Evolutionary conservation across 2,113 vertebrate genomes (phyloP).

Genomic region (Clarias batrachus): DNA sequence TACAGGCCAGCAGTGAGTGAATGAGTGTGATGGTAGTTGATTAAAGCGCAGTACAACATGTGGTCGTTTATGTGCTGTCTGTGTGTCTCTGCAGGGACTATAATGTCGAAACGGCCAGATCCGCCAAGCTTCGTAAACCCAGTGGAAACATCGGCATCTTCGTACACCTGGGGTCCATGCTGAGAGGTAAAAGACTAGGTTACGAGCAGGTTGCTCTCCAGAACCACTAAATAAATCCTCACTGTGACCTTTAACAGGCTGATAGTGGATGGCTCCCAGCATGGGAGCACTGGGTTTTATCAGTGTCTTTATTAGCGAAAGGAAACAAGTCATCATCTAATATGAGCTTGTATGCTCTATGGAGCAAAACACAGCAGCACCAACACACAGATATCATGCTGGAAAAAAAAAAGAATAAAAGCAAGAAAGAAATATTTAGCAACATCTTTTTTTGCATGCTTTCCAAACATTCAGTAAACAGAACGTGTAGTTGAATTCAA

Average conservation of each 20-base stretch:
- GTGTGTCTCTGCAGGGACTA: slow-evolving; percentile 68
- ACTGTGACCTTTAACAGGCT: slow-evolving; percentile 46
- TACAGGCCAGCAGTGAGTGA: slow-evolving; percentile 27
- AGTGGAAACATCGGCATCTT: slow-evolving; percentile 68
- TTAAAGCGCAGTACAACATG: slow-evolving; percentile 70
- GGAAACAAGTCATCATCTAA: slow-evolving; percentile 55
- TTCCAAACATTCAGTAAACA: background rate
- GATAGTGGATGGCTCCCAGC: slow-evolving; percentile 38
- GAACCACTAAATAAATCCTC: slow-evolving; percentile 48
- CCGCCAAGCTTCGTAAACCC: slow-evolving; percentile 69
- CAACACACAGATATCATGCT: background rate
- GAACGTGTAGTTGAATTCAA: background rate
- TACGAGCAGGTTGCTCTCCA: slow-evolving; percentile 64
- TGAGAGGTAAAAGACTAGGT: slow-evolving; percentile 55
- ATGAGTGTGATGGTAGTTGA: slow-evolving; percentile 63
- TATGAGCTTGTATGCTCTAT: slow-evolving; percentile 10
- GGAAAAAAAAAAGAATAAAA: background rate
- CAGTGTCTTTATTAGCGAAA: slow-evolving; percentile 54
- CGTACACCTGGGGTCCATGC: slow-evolving; percentile 67
- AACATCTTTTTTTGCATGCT: background rate
- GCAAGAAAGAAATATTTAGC: background rate
- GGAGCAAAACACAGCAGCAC: slow-evolving; percentile 48
- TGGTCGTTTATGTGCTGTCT: slow-evolving; percentile 70
- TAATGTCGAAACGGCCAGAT: slow-evolving; percentile 72
- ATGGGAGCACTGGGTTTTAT: slow-evolving; percentile 48